Evolutionary conservation across 2,888 invertebrate species (phyloP).

Genomic region (Agrenia bidenticulata): DNA sequence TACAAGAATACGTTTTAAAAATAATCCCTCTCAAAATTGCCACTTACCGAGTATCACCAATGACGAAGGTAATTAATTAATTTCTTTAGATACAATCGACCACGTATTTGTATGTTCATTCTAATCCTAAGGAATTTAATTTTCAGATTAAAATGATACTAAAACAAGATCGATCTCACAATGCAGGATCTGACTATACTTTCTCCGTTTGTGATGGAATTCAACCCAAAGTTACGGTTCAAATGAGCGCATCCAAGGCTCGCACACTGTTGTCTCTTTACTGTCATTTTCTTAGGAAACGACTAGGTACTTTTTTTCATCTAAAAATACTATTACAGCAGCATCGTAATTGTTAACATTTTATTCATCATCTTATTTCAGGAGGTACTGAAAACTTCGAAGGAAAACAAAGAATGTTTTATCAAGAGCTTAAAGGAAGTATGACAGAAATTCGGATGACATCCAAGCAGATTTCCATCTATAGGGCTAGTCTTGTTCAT

Average conservation of each 20-base stretch:
- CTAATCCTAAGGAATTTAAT: slow-evolving; percentile 20
- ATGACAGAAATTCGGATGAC: slow-evolving; percentile 25
- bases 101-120: neutral
- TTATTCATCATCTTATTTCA: slow-evolving; percentile 48
- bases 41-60: slow-evolving; percentile 87
- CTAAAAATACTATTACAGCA: neutral
- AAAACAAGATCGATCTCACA: slow-evolving; percentile 59
- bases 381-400: slow-evolving; percentile 91
- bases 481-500: slow-evolving; percentile 75
- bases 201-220: slow-evolving; percentile 87
- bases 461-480: slow-evolving; percentile 67
- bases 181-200: slow-evolving; percentile 58
- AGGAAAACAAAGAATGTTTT: slow-evolving; percentile 68
- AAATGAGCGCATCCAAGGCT: slow-evolving; percentile 67
- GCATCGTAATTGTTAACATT: neutral
- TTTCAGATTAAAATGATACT: slow-evolving; percentile 68
- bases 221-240: slow-evolving; percentile 77
- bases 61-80: slow-evolving; percentile 72
- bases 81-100: neutral
- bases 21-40: slow-evolving; percentile 88
- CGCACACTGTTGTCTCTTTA: slow-evolving; percentile 88
- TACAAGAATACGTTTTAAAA: slow-evolving; percentile 88
- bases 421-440: slow-evolving; percentile 65
- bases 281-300: slow-evolving; percentile 83
- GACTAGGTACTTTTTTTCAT: slow-evolving; percentile 78